Base-by-base conservation (phyloP, 2,113 vertebrate species). In the Pungitius pungitius region DNA sequence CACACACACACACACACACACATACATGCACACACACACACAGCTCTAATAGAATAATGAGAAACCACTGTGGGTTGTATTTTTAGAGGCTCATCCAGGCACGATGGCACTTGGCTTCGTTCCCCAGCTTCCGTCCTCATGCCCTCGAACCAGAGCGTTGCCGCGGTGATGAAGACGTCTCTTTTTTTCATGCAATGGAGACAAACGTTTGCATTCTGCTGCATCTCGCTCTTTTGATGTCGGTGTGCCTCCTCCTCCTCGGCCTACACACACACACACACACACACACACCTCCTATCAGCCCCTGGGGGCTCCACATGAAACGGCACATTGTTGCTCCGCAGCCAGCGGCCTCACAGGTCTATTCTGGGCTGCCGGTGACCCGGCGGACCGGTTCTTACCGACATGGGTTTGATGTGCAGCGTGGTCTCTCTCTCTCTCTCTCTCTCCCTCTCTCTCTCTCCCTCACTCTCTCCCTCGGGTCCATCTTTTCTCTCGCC, bases 291-390 rank as follows among this genome's bases (percentile, higher is more conserved):
- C 77, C 62, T 83, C 78, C 76, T 84, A 69, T 82, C 84, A 80
- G 78, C 74, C 76, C 75, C 84, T 66, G 61, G 70, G 6, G 87
- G 84, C 82, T 78, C 70, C 77, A 78, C 76, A 81, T 85, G 80
- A 89, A 89, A 86, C 83, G 45, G 42, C 78, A 47, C 68, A 37
- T 58, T 69, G 72, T 73, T 74, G 68, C 70, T 81, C 68, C 68
- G 66, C 78, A 83, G 67, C 82, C 79, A 73, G 71, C 27, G 71
- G 85, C 85, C 88, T 90, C 89, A 91, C 84, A 87, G 87, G 88
- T 86, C 87, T 92, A 89, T 90, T 91, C 87, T 92, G 78, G 88
- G 85, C 84, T 68, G 81, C 84, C 12, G 85, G 78, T 89, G 90
- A 92, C 91, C 90, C 56, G 76, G 78, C 78, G 69, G 90, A 90